Conservation (phyloP, 2,888 invertebrate genomes). For the Octodonta nipae region DNA sequence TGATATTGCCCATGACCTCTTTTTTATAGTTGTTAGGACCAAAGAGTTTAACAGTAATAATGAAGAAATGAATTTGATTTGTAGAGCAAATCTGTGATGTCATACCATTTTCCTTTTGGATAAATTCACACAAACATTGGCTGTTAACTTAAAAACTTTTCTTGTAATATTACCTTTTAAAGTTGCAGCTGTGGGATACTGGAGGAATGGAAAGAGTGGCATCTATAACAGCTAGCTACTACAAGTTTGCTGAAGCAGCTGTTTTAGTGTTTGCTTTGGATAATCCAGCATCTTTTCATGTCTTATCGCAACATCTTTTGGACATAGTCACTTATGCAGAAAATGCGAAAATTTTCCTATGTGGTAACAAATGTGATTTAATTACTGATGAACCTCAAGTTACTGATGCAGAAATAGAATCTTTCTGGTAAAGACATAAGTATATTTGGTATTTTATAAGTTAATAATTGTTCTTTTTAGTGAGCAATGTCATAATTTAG, state of each 20-base stretch:
- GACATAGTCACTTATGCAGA: slow-evolving; percentile 90
- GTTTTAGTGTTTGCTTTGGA: slow-evolving; percentile 82
- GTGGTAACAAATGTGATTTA: slow-evolving; percentile 82
- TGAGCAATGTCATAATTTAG: slow-evolving; percentile 82
- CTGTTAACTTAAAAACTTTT: too few relatives aligned
- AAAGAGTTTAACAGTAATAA: too few relatives aligned
- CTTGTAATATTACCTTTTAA: too few relatives aligned
- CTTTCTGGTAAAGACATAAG: slow-evolving; percentile 65
- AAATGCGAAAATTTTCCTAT: slow-evolving; percentile 87
- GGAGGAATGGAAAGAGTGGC: slow-evolving; percentile 94
- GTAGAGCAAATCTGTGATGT: too few relatives aligned
- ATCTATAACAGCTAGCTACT: slow-evolving; percentile 87
- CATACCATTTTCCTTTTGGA: too few relatives aligned
- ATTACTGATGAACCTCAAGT: slow-evolving; percentile 64
- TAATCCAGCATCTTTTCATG: slow-evolving; percentile 83
- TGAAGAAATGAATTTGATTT: too few relatives aligned
- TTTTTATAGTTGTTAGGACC: too few relatives aligned
- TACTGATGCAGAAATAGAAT: slow-evolving; percentile 75
- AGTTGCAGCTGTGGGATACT: slow-evolving; percentile 93
- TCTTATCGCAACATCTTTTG: slow-evolving; percentile 78
- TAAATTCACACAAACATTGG: too few relatives aligned
- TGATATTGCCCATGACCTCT: too few relatives aligned
- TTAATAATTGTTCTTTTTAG: slow-evolving; percentile 39
- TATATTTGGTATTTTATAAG: too few relatives aligned
- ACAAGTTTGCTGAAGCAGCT: slow-evolving; percentile 90